Percentiles rank a stretch among this genome's conserved stretches.
Evolutionary conservation across 2,797 vertebrate genomes (phyloP).

Genomic region (Enteromius unitaeniatus): DNA sequence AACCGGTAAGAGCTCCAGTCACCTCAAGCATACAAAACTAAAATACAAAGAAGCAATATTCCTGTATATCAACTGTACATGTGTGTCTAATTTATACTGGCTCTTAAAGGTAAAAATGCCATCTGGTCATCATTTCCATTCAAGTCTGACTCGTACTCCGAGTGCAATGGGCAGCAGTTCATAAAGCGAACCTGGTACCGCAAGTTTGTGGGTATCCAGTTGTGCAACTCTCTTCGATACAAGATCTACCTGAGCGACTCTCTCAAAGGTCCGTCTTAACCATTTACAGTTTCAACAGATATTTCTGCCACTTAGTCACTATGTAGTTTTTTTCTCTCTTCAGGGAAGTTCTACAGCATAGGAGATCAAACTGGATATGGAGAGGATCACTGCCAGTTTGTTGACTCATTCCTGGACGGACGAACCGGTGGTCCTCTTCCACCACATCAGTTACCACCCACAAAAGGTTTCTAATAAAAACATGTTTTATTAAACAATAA

Average conservation of each 20-base stretch:
- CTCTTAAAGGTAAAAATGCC: constrained; percentile 88
- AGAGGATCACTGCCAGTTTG: constrained; percentile 98
- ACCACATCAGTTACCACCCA: constrained; percentile 84
- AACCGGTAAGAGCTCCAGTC: constrained; percentile 82
- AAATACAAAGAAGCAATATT: background rate
- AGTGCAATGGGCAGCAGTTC: constrained; percentile 91
- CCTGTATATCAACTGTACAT: background rate
- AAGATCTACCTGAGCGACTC: constrained; percentile 98
- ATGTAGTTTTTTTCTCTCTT: constrained; percentile 56
- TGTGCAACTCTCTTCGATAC: constrained; percentile 98
- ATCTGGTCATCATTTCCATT: constrained; percentile 97
- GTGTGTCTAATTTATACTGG: background rate
- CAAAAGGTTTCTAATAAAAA: constrained; percentile 75
- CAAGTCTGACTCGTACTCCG: constrained; percentile 88
- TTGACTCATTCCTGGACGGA: constrained; percentile 97
- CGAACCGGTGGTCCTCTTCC: constrained; percentile 85
- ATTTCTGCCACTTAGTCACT: background rate
- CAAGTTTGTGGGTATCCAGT: constrained; percentile 97
- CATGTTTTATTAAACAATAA: background rate
- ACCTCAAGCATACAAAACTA: background rate
- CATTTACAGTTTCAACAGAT: background rate
- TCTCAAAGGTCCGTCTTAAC: constrained; percentile 85
- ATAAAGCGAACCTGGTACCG: constrained; percentile 99
- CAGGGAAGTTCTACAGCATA: constrained; percentile 96
- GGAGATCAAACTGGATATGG: constrained; percentile 94